Evolutionary conservation across 2,113 vertebrate species (phyloP), one percentile per base, ranked within the genome.

Genomic region (Tamias sibiricus): DNA sequence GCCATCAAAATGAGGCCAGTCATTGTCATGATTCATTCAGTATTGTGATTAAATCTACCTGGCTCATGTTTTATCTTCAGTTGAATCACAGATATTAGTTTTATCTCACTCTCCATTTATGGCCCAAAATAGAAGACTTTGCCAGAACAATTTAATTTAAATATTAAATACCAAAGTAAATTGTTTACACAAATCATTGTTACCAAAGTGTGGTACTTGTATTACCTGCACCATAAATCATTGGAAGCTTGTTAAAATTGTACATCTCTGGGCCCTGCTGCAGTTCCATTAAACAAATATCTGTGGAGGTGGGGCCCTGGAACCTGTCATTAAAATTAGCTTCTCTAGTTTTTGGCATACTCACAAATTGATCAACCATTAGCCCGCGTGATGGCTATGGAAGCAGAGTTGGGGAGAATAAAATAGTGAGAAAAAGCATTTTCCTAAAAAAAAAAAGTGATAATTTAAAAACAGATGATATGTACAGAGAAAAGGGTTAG

Each of bases 71-170:
- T 88, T 54, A 89, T 79, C 74, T 91, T 86, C 42, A 79, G 57
- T 89, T 92, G 47, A 69, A 86, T 90, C 62, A 62, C 2, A 68
- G 64, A 68, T 40, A 62, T 74, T 84, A 80, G 30, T 87, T 97
- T 94, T 57, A 20, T 40, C 49, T 93, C 91, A 83, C 24, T 80
- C 90, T 82, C 20, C 22, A 64, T 97, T 87, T 91, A 66, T 66
- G 35, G 13, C 3, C 3, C n/a, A 28, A 92, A 97, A 88, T 91
- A 93, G 59, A 94, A 91, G 20, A 2, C 26, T 91, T 85, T 72
- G n/a, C 26, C 76, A 81, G 87, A 87, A 81, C 14, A 59, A 40
- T 71, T 96, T 32, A 89, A 92, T 96, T 75, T 95, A 94, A 95
- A 74, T 54, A 89, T 54, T 52, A 72, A 83, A 52, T 95, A 75